These are phyloP conservation scores for Gasterosteus nipponicus DNA, from an alignment of 2,113 vertebrate genomes.

Conservation along the genomic window DNA sequence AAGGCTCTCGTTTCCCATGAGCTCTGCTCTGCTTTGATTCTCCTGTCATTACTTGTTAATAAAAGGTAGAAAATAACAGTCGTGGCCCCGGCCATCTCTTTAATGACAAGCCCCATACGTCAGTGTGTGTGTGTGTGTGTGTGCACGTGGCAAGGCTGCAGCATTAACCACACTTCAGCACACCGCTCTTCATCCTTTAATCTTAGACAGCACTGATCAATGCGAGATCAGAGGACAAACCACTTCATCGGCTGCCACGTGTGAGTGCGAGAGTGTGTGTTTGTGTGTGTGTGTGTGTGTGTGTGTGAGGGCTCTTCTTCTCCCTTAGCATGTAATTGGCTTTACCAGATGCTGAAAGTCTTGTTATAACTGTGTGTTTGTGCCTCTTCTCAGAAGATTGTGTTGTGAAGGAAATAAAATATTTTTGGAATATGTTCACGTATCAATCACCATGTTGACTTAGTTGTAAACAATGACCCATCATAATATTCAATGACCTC, in stretches of 20 bases:
- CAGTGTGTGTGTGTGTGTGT: constrained; percentile 45
- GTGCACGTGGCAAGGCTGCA: constrained; percentile 36
- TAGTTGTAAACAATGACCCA: constrained; percentile 24
- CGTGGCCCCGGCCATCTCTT: constrained; percentile 51
- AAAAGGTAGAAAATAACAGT: constrained; percentile 79
- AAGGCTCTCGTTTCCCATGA: constrained; percentile 35
- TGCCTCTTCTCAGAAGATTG: constrained; percentile 3
- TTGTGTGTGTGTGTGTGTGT: not conserved
- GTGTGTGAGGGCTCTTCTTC: constrained; percentile 17
- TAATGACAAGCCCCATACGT: constrained; percentile 64
- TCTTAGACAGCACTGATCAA: constrained; percentile 65
- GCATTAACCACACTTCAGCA: constrained; percentile 38
- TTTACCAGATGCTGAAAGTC: constrained; percentile 35
- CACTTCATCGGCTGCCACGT: constrained; percentile 54
- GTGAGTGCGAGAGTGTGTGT: constrained; percentile 1
- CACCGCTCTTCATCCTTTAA: constrained; percentile 55
- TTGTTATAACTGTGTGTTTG: constrained; percentile 12
- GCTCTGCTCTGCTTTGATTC: constrained; percentile 65
- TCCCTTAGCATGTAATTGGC: constrained; percentile 47
- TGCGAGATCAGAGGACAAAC: constrained; percentile 57
- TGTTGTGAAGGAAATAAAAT: not conserved
- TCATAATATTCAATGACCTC: constrained; percentile 17
- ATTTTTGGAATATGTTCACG: not conserved
- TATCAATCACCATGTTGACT: constrained; percentile 4
- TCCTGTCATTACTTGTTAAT: constrained; percentile 79